Evolutionary conservation across 1,140 invertebrate genomes (phyloP).

Genomic region (Lepidurus couesii): DNA sequence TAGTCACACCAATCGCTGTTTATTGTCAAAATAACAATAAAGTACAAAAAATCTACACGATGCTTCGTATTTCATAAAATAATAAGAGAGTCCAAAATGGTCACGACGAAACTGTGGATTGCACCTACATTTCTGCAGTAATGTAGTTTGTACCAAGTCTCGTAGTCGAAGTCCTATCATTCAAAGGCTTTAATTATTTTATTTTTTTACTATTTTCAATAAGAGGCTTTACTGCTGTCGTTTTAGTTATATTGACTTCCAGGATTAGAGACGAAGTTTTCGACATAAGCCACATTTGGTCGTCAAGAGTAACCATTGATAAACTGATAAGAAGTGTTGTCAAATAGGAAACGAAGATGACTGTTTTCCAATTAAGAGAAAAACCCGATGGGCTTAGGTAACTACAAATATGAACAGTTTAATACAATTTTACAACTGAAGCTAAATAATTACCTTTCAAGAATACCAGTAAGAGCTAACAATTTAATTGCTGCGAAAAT

Average conservation of each 20-base stretch:
- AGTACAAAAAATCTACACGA: not conserved
- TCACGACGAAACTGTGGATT: not conserved
- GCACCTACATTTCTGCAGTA: constrained; percentile 1
- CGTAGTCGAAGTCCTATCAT: not conserved
- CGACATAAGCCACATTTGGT: not conserved
- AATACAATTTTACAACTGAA: not conserved
- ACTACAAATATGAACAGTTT: not conserved
- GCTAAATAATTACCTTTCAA: not conserved
- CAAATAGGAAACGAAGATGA: not conserved
- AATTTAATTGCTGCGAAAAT: not conserved
- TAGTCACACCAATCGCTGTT: not conserved
- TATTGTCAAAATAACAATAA: not conserved
- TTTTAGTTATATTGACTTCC: not conserved
- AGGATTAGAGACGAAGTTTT: not conserved
- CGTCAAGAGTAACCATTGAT: not conserved
- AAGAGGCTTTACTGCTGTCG: not conserved
- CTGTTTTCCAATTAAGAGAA: not conserved
- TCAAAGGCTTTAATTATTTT: not conserved
- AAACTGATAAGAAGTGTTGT: not conserved
- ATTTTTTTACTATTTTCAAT: not conserved
- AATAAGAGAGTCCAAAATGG: not conserved
- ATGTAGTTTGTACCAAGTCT: not conserved
- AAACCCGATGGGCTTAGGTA: not conserved
- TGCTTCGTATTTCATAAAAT: not conserved
- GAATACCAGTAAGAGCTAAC: not conserved